Evolutionary conservation across 2,888 invertebrate genomes (phyloP), one percentile per base, ranked within the genome.

Genomic region (Deilephila elpenor): DNA sequence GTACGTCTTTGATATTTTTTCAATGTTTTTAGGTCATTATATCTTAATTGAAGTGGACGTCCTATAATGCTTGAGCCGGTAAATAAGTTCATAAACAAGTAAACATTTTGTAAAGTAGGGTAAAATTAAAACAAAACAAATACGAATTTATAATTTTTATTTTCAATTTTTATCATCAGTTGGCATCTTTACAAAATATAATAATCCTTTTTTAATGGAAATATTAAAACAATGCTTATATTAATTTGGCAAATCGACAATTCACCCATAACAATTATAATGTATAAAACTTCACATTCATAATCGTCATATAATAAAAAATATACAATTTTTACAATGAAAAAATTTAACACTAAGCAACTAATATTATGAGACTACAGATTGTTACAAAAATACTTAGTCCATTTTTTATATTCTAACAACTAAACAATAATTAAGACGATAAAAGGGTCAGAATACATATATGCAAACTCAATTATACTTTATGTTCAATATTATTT

Each of bases 281-380:
- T 87, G 84, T 89, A 89, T 90, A 89, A 85, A 89, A 90, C 86
- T 88, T 88, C 84, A 89, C 88, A 84, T 91, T 91, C 89, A 91
- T 88, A 91, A 90, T 91, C 90, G 91, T 90, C 90, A 91, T 90
- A 88, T 88, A 88, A 87, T 88, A 89, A 88, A 91, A 92, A 92
- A 93, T 93, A 93, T 93, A 94, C 93, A 93, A 91, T 91, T 93
- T 92, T 90, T 93, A 93, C 92, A 93, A 89, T 90, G 86, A 91
- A 91, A 89, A 88, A 90, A 90, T 90, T 89, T 89, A 90, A 91
- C 86, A 88, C 89, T 88, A 89, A 87, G 84, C 81, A 80, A 84
- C 86, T 83, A 86, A 79, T 84, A 85, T 81, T 90, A 90, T 73
- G 79, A 87, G 86, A 88, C 89, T 90, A 88, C 84, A 83, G 82